phyloP scores from a whole-genome alignment of 1,140 invertebrate species.

The Coptotermes formosanus region DNA sequence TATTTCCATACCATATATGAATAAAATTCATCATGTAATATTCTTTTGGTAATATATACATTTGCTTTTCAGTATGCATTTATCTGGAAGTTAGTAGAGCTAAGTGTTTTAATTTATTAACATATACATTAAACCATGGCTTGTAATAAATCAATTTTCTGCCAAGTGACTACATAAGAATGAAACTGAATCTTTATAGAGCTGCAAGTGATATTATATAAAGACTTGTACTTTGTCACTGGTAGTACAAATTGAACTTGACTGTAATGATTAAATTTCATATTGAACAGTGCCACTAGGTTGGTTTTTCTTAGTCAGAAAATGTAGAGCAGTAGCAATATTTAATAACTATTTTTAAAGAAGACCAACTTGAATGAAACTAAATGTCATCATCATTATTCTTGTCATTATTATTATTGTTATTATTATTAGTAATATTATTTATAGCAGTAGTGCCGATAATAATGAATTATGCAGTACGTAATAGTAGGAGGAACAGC shows the following conservation, averaged over 20 bases:
- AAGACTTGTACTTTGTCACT: constrained; percentile 6
- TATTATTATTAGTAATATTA: background rate
- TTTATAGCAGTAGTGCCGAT: background rate
- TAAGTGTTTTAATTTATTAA: background rate
- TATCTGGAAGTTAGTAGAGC: background rate
- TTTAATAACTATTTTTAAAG: constrained; percentile 16
- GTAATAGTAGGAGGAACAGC: background rate
- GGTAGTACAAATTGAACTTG: background rate
- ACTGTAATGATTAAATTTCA: background rate
- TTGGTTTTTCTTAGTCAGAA: background rate
- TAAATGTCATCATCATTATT: background rate
- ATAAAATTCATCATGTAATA: background rate
- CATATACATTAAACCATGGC: background rate
- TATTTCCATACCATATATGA: background rate
- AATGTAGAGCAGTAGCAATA: background rate
- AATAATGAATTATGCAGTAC: background rate
- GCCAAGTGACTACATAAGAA: background rate
- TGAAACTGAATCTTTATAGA: background rate
- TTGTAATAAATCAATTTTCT: background rate
- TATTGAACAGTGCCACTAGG: background rate
- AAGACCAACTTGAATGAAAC: background rate
- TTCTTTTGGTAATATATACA: background rate
- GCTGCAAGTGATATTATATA: background rate
- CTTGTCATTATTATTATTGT: background rate
- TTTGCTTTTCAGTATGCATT: constrained; percentile 9